Base-by-base conservation (phyloP, 2,113 vertebrate genomes). In the Megaptera novaeangliae region DNA sequence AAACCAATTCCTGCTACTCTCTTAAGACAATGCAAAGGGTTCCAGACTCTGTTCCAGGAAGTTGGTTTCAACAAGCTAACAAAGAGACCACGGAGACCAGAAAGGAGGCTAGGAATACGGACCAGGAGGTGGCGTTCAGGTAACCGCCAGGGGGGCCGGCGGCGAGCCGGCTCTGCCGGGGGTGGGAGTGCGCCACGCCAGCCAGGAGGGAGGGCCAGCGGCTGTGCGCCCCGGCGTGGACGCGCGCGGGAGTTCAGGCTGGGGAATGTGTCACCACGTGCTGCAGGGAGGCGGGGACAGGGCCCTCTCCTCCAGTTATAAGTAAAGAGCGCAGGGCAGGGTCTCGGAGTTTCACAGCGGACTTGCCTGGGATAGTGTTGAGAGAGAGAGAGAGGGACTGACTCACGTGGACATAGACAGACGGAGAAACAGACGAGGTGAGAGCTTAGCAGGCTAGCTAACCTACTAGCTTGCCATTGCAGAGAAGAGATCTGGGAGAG, bases 231-330 rank as follows among this genome's bases (percentile, higher is more conserved):
- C 31, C 80, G 3, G 93, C 1, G 83, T 63, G 90, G 95, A 44
- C n/a, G 8, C 15, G 36, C 63, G 12, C 25, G 88, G 96, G 61
- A 94, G 81, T 59, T 49, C 91, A 55, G 74, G 64, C 52, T 1
- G 39, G 92, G 71, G 81, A 63, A 64, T 75, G 90, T n/a, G 97
- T 72, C 96, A 39, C 96, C 97, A 90, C 93, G 94, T 88, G 96
- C 93, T n/a, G 4, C 57, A n/a, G n/a, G 29, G 93, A 72, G 97
- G 97, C 94, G 97, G 95, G 94, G 97, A 91, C 81, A 81, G 27
- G 64, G 57, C 66, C 82, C 55, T 49, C 46, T 49, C 91, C 96
- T 77, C 75, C 41, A 89, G 93, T 97, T 93, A 91, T 96, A 84
- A 88, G 90, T 80, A 66, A 74, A 96, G 75, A 94, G 92, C 44